Conservation (phyloP, 2,888 invertebrate genomes). For the Zootermopsis nevadensis region DNA sequence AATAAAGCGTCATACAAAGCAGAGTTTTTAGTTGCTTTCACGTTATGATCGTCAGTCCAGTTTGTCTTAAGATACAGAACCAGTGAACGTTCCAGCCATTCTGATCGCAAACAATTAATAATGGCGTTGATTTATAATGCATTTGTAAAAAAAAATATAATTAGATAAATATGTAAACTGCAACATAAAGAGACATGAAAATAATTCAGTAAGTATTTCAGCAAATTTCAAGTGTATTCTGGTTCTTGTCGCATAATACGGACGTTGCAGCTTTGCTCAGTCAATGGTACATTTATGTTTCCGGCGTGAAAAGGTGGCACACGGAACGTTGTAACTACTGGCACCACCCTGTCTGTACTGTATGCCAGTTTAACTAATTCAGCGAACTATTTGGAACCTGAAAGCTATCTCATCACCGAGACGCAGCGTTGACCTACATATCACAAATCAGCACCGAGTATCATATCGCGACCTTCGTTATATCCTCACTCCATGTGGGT, state of each 20-base stretch:
- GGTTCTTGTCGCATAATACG: constrained; percentile 38
- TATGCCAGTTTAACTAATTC: not conserved
- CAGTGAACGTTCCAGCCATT: not conserved
- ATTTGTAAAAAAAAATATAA: not conserved
- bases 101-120: not conserved
- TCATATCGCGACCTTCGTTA: not conserved
- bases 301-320: not conserved
- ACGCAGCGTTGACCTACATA: not conserved
- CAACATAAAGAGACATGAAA: not conserved
- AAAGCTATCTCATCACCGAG: constrained; percentile 1
- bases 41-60: not conserved
- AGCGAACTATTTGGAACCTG: not conserved
- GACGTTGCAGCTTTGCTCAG: not conserved
- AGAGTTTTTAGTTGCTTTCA: not conserved
- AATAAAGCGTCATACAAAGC: not conserved
- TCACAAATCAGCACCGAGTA: not conserved
- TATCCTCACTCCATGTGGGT: not conserved
- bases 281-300: not conserved
- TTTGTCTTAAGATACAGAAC: not conserved
- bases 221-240: constrained; percentile 24
- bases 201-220: not conserved
- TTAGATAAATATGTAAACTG: not conserved
- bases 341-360: constrained; percentile 14
- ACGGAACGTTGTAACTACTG: not conserved
- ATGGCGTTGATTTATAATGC: not conserved